Evolutionary conservation across 2,888 invertebrate genomes (phyloP).

Genomic region (Trissolcus brochymenae): DNA sequence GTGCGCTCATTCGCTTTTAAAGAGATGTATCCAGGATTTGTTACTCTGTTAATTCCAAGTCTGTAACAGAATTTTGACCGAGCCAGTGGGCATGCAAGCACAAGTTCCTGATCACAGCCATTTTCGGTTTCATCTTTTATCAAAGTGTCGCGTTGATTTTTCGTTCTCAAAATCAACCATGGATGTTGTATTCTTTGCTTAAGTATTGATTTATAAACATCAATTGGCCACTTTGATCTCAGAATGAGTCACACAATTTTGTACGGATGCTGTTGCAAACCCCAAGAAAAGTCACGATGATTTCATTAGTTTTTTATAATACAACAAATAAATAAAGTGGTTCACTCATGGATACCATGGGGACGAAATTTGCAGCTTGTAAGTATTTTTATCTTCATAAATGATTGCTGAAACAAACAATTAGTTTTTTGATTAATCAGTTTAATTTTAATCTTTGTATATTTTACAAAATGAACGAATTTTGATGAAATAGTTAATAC

Average conservation of each 20-base stretch:
- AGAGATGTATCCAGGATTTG: constrained; percentile 40
- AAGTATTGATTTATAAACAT: constrained; percentile 51
- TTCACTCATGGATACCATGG: constrained; percentile 29
- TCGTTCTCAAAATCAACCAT: constrained; percentile 1
- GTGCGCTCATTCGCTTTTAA: constrained; percentile 57
- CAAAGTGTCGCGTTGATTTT: background rate
- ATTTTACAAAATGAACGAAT: no score
- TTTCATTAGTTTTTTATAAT: background rate
- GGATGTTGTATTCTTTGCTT: constrained; percentile 23
- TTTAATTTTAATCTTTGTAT: no score
- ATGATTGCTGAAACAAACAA: no score
- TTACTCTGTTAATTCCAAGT: constrained; percentile 8
- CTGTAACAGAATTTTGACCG: background rate
- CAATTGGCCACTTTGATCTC: constrained; percentile 42
- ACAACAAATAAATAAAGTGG: constrained; percentile 6
- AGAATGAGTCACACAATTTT: constrained; percentile 31
- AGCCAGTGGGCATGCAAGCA: background rate
- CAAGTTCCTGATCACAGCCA: background rate
- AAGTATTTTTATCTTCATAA: constrained; percentile 16
- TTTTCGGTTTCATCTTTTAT: background rate
- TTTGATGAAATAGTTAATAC: no score
- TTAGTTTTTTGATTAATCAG: no score
- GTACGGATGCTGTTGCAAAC: background rate
- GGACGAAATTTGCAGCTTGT: constrained; percentile 57
- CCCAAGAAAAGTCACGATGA: background rate